These are phyloP conservation scores for Drosophila melanica DNA, from an alignment of 1,140 invertebrate genomes.

Conservation along the genomic window DNA sequence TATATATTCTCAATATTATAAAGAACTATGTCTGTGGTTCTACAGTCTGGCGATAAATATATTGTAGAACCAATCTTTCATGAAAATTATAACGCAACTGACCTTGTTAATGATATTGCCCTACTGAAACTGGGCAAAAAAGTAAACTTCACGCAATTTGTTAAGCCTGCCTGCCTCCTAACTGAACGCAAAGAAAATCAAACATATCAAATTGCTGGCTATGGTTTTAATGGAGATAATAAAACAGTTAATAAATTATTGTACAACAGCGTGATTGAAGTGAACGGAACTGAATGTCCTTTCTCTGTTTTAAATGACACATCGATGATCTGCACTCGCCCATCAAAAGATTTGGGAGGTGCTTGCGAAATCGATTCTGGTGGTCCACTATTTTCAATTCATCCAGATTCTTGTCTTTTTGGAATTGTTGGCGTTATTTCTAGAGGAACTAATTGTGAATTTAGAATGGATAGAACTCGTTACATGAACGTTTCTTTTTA, in stretches of 20 bases:
- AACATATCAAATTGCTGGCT: slow-evolving; percentile 7
- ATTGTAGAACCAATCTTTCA: neutral
- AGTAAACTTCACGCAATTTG: neutral
- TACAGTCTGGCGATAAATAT: neutral
- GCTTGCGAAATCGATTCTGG: slow-evolving; percentile 23
- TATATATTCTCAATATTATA: neutral
- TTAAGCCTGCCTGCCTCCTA: slow-evolving; percentile 22
- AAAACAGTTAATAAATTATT: no score
- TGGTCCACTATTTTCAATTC: slow-evolving; percentile 12
- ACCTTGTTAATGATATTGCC: slow-evolving; percentile 6
- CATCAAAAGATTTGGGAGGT: neutral
- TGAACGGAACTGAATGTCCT: no score
- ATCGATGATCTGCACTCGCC: neutral
- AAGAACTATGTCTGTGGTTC: neutral
- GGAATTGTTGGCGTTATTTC: slow-evolving; percentile 15
- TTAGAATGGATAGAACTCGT: accelerated
- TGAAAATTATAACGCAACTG: neutral
- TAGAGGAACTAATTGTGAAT: neutral
- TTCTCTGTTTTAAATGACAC: no score
- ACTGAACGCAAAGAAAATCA: neutral
- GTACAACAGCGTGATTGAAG: no score
- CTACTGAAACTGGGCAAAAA: neutral
- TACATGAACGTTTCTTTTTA: slow-evolving; percentile 17
- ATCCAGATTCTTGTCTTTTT: slow-evolving; percentile 10
- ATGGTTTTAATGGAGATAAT: neutral